phyloP scores from a whole-genome alignment of 2,797 vertebrate genomes.

The Sebastes matsubarae region DNA sequence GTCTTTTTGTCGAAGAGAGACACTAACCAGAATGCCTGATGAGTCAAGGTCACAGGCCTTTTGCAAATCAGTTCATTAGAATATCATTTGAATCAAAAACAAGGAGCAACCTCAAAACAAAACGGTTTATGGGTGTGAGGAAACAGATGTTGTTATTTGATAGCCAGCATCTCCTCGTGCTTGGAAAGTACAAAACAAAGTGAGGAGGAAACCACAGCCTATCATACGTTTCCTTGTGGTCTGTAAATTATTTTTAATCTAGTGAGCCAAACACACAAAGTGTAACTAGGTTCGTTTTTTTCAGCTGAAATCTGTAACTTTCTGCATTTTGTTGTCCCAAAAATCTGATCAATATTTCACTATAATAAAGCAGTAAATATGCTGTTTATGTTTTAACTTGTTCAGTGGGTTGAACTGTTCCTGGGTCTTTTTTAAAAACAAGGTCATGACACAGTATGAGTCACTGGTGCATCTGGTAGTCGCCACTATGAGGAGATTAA shows the following conservation, averaged over 20 bases:
- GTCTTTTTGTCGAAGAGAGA: conserved; percentile 1
- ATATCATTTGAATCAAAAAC: not conserved
- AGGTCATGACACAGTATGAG: conserved; percentile 47
- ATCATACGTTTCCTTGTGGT: not conserved
- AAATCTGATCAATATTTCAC: not conserved
- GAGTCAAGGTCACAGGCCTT: conserved; percentile 32
- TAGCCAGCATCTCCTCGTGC: not conserved
- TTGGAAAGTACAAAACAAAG: not conserved
- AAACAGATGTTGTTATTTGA: not conserved
- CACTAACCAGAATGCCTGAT: conserved; percentile 27
- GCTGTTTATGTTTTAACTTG: not conserved
- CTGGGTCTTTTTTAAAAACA: not conserved
- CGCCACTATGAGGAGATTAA: conserved; percentile 46
- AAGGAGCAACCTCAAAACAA: not conserved
- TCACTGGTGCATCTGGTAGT: conserved; percentile 31
- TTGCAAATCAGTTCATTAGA: not conserved
- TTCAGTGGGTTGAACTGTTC: not conserved
- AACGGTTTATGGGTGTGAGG: not conserved
- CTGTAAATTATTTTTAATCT: not conserved
- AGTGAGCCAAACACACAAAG: not conserved
- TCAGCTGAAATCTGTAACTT: not conserved
- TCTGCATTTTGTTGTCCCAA: not conserved
- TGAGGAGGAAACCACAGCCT: not conserved
- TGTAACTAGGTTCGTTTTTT: not conserved
- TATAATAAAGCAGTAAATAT: not conserved